Evolutionary conservation across 2,888 invertebrate genomes (phyloP).

Genomic region (Melikaiella ostensackeni): DNA sequence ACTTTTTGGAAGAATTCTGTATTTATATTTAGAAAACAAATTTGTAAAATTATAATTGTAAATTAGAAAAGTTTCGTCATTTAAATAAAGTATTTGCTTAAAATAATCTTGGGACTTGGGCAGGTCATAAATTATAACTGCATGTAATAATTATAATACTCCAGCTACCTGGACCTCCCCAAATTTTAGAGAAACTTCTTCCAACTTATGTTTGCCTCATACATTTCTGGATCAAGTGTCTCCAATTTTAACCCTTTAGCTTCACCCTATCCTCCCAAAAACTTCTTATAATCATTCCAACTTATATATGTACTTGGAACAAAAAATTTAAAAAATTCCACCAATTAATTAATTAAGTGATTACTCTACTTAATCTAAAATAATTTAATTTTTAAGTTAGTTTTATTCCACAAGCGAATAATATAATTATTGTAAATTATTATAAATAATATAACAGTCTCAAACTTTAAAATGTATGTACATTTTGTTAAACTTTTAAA

Average conservation of each 20-base stretch:
- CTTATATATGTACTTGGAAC: no score
- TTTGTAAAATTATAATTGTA: neutral
- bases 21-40: no score
- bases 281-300: neutral
- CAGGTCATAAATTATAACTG: neutral
- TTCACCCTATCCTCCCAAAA: neutral
- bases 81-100: neutral
- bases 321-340: neutral
- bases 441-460: no score
- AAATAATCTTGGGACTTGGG: neutral
- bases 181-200: slow-evolving; percentile 47
- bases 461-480: no score
- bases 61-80: neutral
- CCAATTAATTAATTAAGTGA: no score
- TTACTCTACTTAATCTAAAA: no score
- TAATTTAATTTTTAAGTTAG: no score
- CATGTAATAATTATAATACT: no score
- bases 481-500: no score
- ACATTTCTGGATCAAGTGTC: slow-evolving; percentile 62
- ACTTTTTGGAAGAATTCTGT: no score
- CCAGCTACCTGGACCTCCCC: slow-evolving; percentile 9
- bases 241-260: slow-evolving; percentile 57
- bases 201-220: slow-evolving; percentile 55
- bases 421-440: no score
- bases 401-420: no score